Conservation (phyloP, 2,113 vertebrate genomes). For the Polyodon spathula region DNA sequence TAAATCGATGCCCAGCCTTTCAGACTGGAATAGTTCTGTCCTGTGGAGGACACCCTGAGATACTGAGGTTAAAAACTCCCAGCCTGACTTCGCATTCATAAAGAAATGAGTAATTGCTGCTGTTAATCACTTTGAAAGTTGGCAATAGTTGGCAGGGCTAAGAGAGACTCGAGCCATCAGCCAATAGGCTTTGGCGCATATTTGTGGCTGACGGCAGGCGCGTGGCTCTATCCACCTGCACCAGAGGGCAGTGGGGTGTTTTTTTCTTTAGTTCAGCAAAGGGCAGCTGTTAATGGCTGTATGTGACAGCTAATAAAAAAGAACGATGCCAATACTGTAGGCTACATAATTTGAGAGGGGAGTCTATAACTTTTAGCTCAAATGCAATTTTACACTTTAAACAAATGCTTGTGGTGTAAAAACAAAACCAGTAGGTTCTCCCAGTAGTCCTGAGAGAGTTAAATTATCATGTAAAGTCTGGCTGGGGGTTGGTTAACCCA, state of each 20-base stretch:
- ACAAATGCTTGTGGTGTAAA: too few species aligned
- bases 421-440: too few species aligned
- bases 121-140: constrained; percentile 56
- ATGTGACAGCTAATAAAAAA: neutral
- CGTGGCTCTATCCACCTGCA: constrained; percentile 60
- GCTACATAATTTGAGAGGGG: too few species aligned
- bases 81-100: constrained; percentile 31
- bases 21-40: constrained; percentile 42
- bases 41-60: constrained; percentile 15
- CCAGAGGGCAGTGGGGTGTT: neutral
- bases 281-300: neutral
- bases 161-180: constrained; percentile 36
- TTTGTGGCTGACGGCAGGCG: constrained; percentile 46
- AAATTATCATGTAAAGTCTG: too few species aligned
- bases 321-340: too few species aligned
- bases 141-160: constrained; percentile 17
- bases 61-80: constrained; percentile 17
- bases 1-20: constrained; percentile 33
- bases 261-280: neutral
- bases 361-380: too few species aligned
- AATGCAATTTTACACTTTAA: too few species aligned
- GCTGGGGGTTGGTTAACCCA: too few species aligned
- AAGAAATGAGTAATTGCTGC: constrained; percentile 56
- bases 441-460: too few species aligned
- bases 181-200: constrained; percentile 41